Evolutionary conservation across 2,797 vertebrate species (phyloP), one percentile per base, ranked within the genome.

Genomic region (Acanthis flammea): DNA sequence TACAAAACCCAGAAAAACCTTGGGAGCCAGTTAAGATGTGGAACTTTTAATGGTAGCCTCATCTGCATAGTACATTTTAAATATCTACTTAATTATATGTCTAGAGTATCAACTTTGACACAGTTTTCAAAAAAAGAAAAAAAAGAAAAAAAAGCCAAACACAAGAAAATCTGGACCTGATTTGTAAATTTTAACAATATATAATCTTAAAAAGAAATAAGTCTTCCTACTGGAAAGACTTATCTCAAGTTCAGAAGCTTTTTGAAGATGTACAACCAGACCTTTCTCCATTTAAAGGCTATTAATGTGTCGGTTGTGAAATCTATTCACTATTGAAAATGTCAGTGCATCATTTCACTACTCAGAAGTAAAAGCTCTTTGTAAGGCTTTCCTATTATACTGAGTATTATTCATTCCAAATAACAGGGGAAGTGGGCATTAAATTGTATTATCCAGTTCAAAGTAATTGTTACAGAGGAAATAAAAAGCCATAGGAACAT

Each of bases 281-380:
- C 21, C 58, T 90, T 73, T 91, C 54, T 88, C 42, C 55, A 86
- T 91, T 90, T 90, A 81, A 91, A 70, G 39, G 47, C 63, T 84
- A 88, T 92, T 95, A 94, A 90, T 48, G 28, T 88, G 60, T 94
- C 91, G 89, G 51, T 81, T 45, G 73, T 73, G 65, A 92, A 96
- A 96, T 78, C 83, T 92, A 91, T 92, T 95, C 85, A 77, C 88
- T 81, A 88, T 55, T 81, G 91, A 96, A 94, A 95, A 90, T 92
- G 90, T 93, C 92, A 91, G 55, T 79, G 85, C 75, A 94, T 92
- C 81, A 89, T 90, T 95, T 95, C 89, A 89, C 62, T 77, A 48
- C 70, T 84, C 57, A 88, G 71, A 89, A 93, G 85, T 70, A 94
- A 87, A 85, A 92, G 86, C 70, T 91, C 88, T 94, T 88, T 96